Base-by-base conservation (phyloP, 2,797 vertebrate species). In the Sibirionetta formosa region DNA sequence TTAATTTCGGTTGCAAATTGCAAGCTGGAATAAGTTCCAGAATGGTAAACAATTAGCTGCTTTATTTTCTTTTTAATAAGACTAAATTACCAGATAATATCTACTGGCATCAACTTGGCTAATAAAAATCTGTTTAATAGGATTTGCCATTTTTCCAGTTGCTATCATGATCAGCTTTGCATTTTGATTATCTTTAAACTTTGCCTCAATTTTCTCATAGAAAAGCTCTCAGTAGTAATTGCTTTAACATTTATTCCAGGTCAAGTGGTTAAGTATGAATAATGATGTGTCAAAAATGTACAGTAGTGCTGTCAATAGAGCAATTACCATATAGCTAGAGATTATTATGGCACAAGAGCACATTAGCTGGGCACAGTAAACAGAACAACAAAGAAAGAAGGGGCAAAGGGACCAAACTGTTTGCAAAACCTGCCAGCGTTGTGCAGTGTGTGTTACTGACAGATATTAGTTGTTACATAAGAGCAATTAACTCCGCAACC, bases 201-300 rank as follows among this genome's bases (percentile, higher is more conserved):
- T 98, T 98, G 97, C 97, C 94, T 98, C 97, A 97, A 98, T 98
- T 98, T 98, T 98, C 98, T 97, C 96, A 97, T 97, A 97, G 98
- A 98, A 98, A 98, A 98, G 97, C 98, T 98, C 98, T 99, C 97
- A 96, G 98, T 97, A 97, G 98, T 99, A 99, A 99, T 99, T 98
- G 98, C 98, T 98, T 98, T 98, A 98, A 99, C 98, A 99, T 99
- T 99, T 98, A 98, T 99, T 99, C 98, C 98, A 98, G 98, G 99
- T 99, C 98, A 98, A 98, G 98, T 98, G 98, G 98, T 99, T 99
- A 99, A 99, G 98, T 98, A 98, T 99, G 99, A 99, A 98, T 99
- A 99, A 99, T 98, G 98, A 98, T 98, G 98, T 99, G 98, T 99
- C 99, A 99, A 98, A 99, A 98, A 98, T 96, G 97, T 98, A 99